Percentiles rank a stretch among this genome's conserved stretches.
phyloP scores from a whole-genome alignment of 2,797 vertebrate genomes.

The Chlorospingus semifuscus region DNA sequence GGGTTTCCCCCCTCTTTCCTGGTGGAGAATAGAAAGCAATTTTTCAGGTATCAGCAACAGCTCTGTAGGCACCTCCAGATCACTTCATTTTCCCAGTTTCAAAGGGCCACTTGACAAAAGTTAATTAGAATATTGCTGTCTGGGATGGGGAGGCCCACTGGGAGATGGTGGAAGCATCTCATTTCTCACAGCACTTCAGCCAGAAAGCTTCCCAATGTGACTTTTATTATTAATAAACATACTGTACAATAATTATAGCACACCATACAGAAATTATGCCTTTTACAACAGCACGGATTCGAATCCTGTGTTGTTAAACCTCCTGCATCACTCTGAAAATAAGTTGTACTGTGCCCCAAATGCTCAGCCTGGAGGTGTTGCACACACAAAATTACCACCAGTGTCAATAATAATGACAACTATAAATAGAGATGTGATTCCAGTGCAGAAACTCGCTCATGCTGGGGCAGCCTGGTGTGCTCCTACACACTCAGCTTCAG shows the following conservation, averaged over 20 bases:
- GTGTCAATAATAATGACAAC: not conserved
- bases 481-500: not conserved
- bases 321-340: not conserved
- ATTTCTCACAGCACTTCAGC: constrained; percentile 54
- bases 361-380: not conserved
- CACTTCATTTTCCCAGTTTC: constrained; percentile 62
- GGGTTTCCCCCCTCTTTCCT: not conserved
- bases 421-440: not conserved
- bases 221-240: constrained; percentile 65
- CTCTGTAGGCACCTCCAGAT: constrained; percentile 62
- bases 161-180: constrained; percentile 42
- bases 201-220: constrained; percentile 23
- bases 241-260: constrained; percentile 33
- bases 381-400: not conserved
- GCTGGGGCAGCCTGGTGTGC: not conserved
- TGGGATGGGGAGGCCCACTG: constrained; percentile 54
- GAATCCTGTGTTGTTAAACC: not conserved
- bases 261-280: constrained; percentile 14
- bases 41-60: constrained; percentile 59
- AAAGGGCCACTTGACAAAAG: constrained; percentile 73
- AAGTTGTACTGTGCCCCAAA: not conserved
- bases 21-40: not conserved
- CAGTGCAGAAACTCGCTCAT: not conserved
- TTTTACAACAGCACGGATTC: not conserved
- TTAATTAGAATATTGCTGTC: constrained; percentile 70